Base-by-base conservation (phyloP, 2,113 vertebrate genomes). In the Phaethornis superciliosus region DNA sequence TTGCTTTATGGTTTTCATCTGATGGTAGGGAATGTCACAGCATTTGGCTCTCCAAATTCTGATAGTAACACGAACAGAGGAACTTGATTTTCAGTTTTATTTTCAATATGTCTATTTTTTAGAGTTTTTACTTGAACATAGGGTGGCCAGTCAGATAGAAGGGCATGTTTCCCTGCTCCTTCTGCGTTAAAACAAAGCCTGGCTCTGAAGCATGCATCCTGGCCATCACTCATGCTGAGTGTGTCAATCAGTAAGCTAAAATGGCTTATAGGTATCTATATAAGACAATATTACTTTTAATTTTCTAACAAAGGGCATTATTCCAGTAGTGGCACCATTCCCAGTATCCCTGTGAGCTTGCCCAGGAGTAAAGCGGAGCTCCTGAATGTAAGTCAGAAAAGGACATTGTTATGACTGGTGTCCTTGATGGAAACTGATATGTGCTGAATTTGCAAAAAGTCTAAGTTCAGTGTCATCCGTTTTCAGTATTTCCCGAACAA, bases 401-500 rank as follows among this genome's bases (percentile, higher is more conserved):
- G 97, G 97, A 97, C 94, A 0, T 46, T 55, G 40, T 77, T 95
- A 80, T 81, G 89, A 44, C 85, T 75, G 32, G 67, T 96, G 98
- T 98, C 97, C 98, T 98, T 98, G 97, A 93, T 96, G 74, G 94
- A 95, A 96, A 92, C 90, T 59, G 76, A 49, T 89, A 98, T 97
- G 89, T 97, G 98, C 98, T 98, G 98, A 98, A 97, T 95, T 96
- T 96, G 97, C 97, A 97, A 94, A 98, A 98, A 95, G 79, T 96
- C 87, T 15, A 70, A 96, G 93, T 97, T 98, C 69, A 69, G 97
- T 97, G 95, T 97, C 97, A 98, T 98, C 97, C 28, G 35, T 98
- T 98, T 97, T 97, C 97, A 98, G 97, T 97, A 97, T 98, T 98
- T 98, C 97, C 98, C 90, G 88, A 98, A 97, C 94, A 98, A 99